Evolutionary conservation across 2,113 vertebrate genomes (phyloP), one percentile per base, ranked within the genome.

Genomic region (Pedionomus torquatus): DNA sequence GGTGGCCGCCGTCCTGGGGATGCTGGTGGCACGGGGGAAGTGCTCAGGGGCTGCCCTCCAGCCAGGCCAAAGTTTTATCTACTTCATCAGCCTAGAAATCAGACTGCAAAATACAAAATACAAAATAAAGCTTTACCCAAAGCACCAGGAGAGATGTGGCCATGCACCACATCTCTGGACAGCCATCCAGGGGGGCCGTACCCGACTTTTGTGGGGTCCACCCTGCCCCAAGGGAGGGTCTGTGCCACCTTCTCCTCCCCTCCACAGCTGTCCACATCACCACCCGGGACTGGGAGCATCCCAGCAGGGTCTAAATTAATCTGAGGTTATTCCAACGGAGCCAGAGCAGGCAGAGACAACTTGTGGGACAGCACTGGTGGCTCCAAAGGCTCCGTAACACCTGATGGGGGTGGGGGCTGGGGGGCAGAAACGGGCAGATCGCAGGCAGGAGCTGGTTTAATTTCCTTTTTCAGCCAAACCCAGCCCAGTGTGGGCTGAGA

Each of bases 1-100:
- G 7, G 58, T 43, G 46, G 65, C 66, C 0, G 0, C 71, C 1
- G 0, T 44, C n/a, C 66, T 2, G 5, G 48, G 46, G 61, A 5
- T 49, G 37, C 60, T 19, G 39, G 0, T 23, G 41, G 51, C 37
- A 24, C 44, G 66, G 74, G 41, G n/a, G 58, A 14, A 15, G 30
- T 4, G 21, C 48, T 54, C 3, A 4, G n/a, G 25, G 64, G 90
- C 66, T 43, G 48, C 66, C 28, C 9, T 39, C 60, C 6, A 1
- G 7, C 21, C 58, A 2, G 4, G 9, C 64, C 44, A 7, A 17
- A 10, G 35, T 14, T 60, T 69, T 87, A n/a, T 52, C 54, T 51
- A 1, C 68, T 51, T 46, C 49, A 20, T 37, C 54, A 7, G 35
- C 61, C 39, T n/a, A 9, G 35, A 69, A 83, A 69, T 48, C 39